Conservation (phyloP, 2,797 vertebrate species). For the Hippoglossus hippoglossus region DNA sequence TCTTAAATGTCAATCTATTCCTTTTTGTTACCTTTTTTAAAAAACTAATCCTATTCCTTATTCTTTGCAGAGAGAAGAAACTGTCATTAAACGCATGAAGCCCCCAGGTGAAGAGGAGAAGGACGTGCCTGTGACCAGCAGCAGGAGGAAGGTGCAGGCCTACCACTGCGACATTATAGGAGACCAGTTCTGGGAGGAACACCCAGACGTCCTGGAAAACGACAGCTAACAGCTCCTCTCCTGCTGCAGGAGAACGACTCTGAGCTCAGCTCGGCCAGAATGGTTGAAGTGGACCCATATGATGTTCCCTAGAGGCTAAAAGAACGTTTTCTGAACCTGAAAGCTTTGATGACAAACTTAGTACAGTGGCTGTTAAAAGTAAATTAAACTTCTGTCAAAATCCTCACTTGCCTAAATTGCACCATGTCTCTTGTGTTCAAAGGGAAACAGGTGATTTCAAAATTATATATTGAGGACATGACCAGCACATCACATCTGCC, state of each 20-base stretch:
- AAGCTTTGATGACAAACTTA: conserved; percentile 16
- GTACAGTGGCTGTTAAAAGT: background rate
- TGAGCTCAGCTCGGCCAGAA: background rate
- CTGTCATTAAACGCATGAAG: conserved; percentile 84
- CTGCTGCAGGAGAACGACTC: background rate
- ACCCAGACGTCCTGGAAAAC: conserved; percentile 88
- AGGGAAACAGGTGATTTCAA: conserved; percentile 18
- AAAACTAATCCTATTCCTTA: background rate
- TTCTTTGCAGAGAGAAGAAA: conserved; percentile 82
- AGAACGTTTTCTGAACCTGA: background rate
- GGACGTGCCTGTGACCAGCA: conserved; percentile 85
- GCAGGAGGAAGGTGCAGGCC: conserved; percentile 81
- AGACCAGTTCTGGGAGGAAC: conserved; percentile 94
- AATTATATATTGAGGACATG: conserved; percentile 4
- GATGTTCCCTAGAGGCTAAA: conserved; percentile 2
- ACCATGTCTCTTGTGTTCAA: conserved; percentile 1
- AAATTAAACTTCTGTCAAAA: conserved; percentile 33
- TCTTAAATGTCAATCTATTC: background rate
- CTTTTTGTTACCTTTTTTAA: background rate
- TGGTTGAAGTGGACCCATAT: conserved; percentile 10
- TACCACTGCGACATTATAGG: conserved; percentile 92
- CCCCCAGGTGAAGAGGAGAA: conserved; percentile 86
- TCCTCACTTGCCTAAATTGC: conserved; percentile 2
- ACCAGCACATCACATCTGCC: background rate
- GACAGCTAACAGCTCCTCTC: conserved; percentile 72